Evolutionary conservation across 2,797 vertebrate genomes (phyloP).

Genomic region (Pagetopsis macropterus): DNA sequence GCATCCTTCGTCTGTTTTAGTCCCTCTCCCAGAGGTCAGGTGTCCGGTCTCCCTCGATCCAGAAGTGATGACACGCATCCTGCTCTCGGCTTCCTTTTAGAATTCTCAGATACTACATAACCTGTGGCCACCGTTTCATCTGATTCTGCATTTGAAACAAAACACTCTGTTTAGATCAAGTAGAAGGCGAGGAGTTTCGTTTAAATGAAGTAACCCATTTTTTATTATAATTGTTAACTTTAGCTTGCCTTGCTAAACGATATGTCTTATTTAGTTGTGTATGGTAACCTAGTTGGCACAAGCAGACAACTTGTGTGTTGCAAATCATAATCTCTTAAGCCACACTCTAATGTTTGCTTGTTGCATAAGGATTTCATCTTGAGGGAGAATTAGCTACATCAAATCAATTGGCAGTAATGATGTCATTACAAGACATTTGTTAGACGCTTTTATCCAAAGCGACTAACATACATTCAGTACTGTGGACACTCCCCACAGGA

Average conservation of each 20-base stretch:
- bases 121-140: background rate
- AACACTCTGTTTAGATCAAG: background rate
- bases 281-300: background rate
- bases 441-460: no score
- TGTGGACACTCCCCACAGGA: no score
- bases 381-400: background rate
- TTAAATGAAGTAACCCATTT: no score
- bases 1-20: background rate
- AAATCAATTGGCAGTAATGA: background rate
- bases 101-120: background rate
- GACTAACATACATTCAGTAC: no score
- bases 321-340: background rate
- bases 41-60: slow-evolving; percentile 21
- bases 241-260: background rate
- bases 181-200: background rate
- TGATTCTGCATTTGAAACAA: background rate
- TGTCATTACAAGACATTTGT: background rate
- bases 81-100: slow-evolving; percentile 37
- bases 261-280: background rate
- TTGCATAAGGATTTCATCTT: background rate
- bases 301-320: background rate
- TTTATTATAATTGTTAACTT: background rate
- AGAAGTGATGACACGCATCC: slow-evolving; percentile 24
- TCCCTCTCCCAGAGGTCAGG: slow-evolving; percentile 37
- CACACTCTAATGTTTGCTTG: background rate